Evolutionary conservation across 2,797 vertebrate genomes (phyloP).

Genomic region (Urocyon cinereoargenteus): DNA sequence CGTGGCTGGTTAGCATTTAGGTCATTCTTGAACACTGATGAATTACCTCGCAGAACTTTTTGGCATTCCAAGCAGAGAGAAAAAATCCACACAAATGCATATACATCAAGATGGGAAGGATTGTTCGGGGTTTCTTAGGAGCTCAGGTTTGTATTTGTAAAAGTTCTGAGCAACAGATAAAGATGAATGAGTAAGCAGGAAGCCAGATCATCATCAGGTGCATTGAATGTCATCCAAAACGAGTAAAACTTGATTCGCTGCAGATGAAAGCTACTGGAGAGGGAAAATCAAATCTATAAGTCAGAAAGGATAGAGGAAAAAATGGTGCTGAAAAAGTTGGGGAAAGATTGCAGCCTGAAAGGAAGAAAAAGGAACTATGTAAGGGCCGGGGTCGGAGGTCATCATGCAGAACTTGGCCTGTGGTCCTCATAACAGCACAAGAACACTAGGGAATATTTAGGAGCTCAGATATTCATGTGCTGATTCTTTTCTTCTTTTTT

Average conservation of each 20-base stretch:
- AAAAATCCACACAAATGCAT: not conserved
- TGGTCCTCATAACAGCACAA: not conserved
- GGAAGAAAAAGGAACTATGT: not conserved
- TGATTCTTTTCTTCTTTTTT: not conserved
- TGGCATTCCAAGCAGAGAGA: not conserved
- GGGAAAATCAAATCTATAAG: not conserved
- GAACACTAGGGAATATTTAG: not conserved
- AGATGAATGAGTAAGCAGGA: not conserved
- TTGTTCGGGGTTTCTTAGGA: not conserved
- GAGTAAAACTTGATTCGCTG: not conserved
- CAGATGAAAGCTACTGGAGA: not conserved
- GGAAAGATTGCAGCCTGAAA: not conserved
- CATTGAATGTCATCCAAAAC: not conserved
- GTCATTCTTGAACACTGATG: not conserved
- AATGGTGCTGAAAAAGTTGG: not conserved
- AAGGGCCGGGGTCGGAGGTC: not conserved
- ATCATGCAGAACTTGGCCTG: not conserved
- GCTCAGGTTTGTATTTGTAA: not conserved
- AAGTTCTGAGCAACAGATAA: not conserved
- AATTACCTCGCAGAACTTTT: not conserved
- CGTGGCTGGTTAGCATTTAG: not conserved
- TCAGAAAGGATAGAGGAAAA: not conserved
- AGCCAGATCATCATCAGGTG: not conserved
- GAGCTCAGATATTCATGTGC: not conserved
- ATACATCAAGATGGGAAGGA: not conserved